Evolutionary conservation across 2,113 vertebrate genomes (phyloP).

Genomic region (Xenopus borealis): DNA sequence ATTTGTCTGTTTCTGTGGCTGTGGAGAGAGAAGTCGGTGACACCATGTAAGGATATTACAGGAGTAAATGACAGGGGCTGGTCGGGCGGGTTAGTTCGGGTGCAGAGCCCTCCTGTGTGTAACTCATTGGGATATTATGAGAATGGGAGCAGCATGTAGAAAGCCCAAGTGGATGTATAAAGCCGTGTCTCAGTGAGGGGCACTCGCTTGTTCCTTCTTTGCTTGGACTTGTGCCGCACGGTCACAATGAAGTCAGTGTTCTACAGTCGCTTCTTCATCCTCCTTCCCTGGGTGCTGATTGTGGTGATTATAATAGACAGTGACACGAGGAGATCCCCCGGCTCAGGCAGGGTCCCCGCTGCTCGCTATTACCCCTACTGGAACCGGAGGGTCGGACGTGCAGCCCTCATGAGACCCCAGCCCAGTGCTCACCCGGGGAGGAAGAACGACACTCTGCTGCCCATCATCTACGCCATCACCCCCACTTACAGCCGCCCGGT

Average conservation of each 20-base stretch:
- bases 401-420: conserved; percentile 34
- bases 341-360: conserved; percentile 62
- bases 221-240: conserved; percentile 7
- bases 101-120: too few species aligned
- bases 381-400: conserved; percentile 45
- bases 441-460: conserved; percentile 52
- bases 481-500: conserved; percentile 91
- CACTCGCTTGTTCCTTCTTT: not conserved
- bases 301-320: conserved; percentile 91
- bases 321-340: conserved; percentile 65
- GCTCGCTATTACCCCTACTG: conserved; percentile 53
- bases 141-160: too few species aligned
- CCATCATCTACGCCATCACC: conserved; percentile 90
- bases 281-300: conserved; percentile 87
- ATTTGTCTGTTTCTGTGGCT: not conserved
- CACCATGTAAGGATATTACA: too few species aligned
- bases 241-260: conserved; percentile 81
- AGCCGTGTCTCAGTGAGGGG: not conserved
- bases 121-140: too few species aligned
- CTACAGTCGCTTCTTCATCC: conserved; percentile 84
- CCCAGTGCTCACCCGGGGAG: conserved; percentile 22
- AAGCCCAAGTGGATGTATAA: too few species aligned
- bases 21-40: not conserved
- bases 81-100: not conserved
- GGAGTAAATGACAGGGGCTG: not conserved